Base-by-base conservation (phyloP, 2,888 invertebrate genomes). In the Pterostichus niger region DNA sequence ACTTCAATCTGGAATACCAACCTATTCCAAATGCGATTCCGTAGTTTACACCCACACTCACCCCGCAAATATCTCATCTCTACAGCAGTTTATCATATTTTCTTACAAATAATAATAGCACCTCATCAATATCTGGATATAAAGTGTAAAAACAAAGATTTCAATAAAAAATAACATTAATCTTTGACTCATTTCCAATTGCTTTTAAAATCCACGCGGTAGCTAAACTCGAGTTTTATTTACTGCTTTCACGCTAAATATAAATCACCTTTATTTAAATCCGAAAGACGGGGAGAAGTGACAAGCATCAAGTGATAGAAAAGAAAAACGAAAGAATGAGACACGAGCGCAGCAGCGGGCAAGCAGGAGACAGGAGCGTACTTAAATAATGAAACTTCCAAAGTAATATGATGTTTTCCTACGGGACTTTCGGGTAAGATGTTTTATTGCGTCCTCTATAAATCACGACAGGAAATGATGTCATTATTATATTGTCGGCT, bases 401-500 rank as follows among this genome's bases (percentile, higher is more conserved):
- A 75, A 83, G 77, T 77, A 83, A 83, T 83, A 56, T 77, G 83
- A 64, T 83, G 83, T 64, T 76, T 52, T 83, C 83, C 76, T 83
- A 31, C 40, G 83, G 83, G 83, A 77, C 52, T 64, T 76, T 76
- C 76, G 68, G 46, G 61, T 40, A 59, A 59, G 68, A 83, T 83
- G 83, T 83, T 83, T 83, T 83, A 83, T 83, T 83, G 77, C 83
- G 7, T 64, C 64, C 33, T 77, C 83, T 86, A 89, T 89, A 89
- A 89, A 89, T 89, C 89, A 88, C 85, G 84, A 84, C 86, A 86
- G 88, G 88, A 89, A 89, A 89, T 88, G 88, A 88, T 88, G 88
- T 88, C 88, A 88, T 89, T 88, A 89, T 88, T 87, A 88, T 87
- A 88, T 88, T 88, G 88, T 87, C 88, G 87, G 68, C 84, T 86